These are phyloP conservation scores for Tinea pellionella DNA, from an alignment of 2,888 invertebrate genomes.

Conservation along the genomic window DNA sequence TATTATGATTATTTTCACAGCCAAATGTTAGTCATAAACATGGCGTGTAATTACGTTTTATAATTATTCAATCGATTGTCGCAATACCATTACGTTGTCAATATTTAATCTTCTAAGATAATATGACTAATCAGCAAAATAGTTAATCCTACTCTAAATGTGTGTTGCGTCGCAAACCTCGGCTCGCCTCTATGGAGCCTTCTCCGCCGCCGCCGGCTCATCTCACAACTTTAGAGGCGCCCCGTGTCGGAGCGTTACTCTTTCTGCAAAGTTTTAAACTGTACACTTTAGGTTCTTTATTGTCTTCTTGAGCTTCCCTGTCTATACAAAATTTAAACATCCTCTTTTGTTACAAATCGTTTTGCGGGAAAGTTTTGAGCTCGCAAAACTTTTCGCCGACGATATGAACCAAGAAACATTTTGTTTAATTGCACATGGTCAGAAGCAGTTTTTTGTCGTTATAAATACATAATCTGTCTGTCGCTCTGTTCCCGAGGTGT, in stretches of 20 bases:
- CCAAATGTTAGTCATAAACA: too few relatives aligned
- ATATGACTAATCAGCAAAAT: not conserved
- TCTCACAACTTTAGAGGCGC: slow-evolving; percentile 50
- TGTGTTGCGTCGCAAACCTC: not conserved
- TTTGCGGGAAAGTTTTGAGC: slow-evolving; percentile 32
- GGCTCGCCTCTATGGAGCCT: not conserved
- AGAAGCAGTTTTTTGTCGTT: not conserved
- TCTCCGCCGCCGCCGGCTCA: slow-evolving; percentile 20
- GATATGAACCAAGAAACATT: slow-evolving; percentile 21
- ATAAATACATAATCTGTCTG: slow-evolving; percentile 24
- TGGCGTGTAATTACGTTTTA: too few relatives aligned
- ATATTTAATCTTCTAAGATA: not conserved
- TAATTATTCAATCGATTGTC: not conserved
- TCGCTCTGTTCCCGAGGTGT: slow-evolving; percentile 45
- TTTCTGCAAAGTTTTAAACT: slow-evolving; percentile 53
- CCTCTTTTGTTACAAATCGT: slow-evolving; percentile 34
- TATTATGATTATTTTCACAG: too few relatives aligned
- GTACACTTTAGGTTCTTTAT: slow-evolving; percentile 59
- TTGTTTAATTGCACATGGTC: not conserved
- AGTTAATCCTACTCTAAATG: not conserved
- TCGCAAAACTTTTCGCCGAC: slow-evolving; percentile 27
- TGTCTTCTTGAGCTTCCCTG: slow-evolving; percentile 44
- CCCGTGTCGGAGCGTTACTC: slow-evolving; percentile 36
- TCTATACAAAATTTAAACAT: slow-evolving; percentile 49
- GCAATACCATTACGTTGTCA: not conserved